These are phyloP conservation scores for Garra rufa DNA, from an alignment of 2,113 vertebrate genomes.

Conservation along the genomic window DNA sequence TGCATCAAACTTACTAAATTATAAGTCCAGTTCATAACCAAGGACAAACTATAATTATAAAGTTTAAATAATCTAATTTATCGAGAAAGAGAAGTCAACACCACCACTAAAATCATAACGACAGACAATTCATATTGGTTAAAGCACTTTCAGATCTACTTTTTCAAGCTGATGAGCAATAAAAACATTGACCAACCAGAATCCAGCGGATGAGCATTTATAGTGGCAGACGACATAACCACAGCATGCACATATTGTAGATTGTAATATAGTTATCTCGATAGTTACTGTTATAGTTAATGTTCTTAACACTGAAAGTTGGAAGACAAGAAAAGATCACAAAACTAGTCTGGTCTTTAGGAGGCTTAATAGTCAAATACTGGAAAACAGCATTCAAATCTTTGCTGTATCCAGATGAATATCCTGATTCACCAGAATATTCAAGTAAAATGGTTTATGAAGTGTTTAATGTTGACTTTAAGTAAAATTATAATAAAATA, in stretches of 20 bases:
- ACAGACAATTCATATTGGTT: background rate
- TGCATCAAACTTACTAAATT: background rate
- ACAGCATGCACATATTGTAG: background rate
- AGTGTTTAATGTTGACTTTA: background rate
- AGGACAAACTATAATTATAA: background rate
- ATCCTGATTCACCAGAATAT: background rate
- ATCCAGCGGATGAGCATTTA: background rate
- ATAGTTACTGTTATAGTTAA: background rate
- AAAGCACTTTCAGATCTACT: background rate
- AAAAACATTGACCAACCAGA: background rate
- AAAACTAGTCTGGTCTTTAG: background rate
- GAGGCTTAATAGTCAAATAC: background rate
- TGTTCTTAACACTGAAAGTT: background rate
- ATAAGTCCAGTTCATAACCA: background rate
- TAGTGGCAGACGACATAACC: background rate
- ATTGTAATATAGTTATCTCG: background rate
- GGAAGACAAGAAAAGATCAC: background rate
- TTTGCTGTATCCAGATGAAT: background rate
- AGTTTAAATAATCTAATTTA: background rate
- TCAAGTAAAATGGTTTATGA: background rate
- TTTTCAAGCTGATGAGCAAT: background rate
- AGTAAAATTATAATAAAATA: background rate
- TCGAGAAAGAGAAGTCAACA: background rate
- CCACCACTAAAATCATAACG: background rate
- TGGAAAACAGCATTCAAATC: background rate